A percentile compares a stretch with the other conserved stretches of the same genome.
Evolutionary conservation across 2,113 vertebrate species (phyloP).

Genomic region (Formicarius rufipectus): DNA sequence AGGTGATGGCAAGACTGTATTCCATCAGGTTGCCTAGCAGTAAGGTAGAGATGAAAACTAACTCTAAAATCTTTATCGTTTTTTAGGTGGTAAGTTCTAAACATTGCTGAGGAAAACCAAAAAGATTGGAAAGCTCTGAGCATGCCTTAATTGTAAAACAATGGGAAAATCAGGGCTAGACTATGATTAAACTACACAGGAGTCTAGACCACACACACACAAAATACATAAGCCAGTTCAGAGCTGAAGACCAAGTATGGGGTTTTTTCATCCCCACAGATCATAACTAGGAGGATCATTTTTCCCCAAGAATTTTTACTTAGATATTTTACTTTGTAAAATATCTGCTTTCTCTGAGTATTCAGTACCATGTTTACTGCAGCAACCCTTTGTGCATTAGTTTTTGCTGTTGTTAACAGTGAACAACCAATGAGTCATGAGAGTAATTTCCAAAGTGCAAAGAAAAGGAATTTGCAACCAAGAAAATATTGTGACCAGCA

Average conservation of each 20-base stretch:
- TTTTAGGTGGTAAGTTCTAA: conserved; percentile 39
- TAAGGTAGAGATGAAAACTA: conserved; percentile 24
- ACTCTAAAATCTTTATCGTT: conserved; percentile 29
- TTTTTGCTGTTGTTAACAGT: background rate
- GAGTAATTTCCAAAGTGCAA: background rate
- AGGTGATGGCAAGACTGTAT: conserved; percentile 18
- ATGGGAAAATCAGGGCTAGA: conserved; percentile 34
- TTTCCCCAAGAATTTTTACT: background rate
- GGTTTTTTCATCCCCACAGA: background rate
- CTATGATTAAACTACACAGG: background rate
- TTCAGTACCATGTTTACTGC: background rate
- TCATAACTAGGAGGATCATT: background rate
- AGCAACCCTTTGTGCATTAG: background rate
- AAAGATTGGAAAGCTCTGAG: conserved; percentile 13
- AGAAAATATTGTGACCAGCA: background rate
- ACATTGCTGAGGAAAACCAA: conserved; percentile 19
- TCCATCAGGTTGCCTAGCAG: conserved; percentile 1
- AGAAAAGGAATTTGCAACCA: background rate
- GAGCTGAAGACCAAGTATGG: background rate
- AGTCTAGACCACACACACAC: conserved; percentile 54
- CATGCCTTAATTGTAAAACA: conserved; percentile 43
- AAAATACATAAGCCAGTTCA: background rate
- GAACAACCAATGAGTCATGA: background rate
- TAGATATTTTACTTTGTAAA: background rate
- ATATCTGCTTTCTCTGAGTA: background rate